A percentile compares a stretch with the other conserved stretches of the same genome.
These are phyloP conservation scores for Octodonta nipae DNA, from an alignment of 2,888 invertebrate species.

Conservation along the genomic window DNA sequence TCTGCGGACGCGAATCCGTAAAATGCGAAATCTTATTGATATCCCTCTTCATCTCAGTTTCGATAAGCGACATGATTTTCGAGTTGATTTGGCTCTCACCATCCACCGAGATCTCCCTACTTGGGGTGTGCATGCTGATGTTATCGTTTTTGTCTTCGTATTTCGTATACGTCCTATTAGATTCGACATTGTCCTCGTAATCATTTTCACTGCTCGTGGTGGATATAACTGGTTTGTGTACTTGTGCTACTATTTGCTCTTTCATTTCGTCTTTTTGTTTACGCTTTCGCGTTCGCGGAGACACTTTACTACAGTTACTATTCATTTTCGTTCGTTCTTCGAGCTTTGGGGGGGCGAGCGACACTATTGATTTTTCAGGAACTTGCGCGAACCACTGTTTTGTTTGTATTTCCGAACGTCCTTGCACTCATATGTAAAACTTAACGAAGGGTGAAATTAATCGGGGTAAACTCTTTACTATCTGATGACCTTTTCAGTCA, in stretches of 20 bases:
- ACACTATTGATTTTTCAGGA: no score
- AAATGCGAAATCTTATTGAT: conserved; percentile 34
- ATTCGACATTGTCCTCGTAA: conserved; percentile 20
- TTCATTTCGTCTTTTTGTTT: conserved; percentile 31
- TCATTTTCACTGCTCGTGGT: conserved; percentile 27
- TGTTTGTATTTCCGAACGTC: conserved; percentile 1
- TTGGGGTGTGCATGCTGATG: conserved; percentile 28
- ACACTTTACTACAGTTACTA: conserved; percentile 4
- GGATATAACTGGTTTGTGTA: conserved; percentile 30
- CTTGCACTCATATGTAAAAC: background rate
- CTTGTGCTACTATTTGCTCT: conserved; percentile 33
- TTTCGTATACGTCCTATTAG: conserved; percentile 14
- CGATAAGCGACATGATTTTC: conserved; percentile 33
- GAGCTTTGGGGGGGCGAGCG: no score
- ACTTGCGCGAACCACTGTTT: background rate
- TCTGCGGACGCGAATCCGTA: conserved; percentile 35
- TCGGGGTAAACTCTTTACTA: no score
- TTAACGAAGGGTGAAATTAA: no score
- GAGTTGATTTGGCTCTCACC: conserved; percentile 45
- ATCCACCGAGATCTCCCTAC: conserved; percentile 37
- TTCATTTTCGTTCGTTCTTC: no score
- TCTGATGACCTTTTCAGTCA: no score
- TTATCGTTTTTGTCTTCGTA: conserved; percentile 27
- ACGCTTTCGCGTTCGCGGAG: conserved; percentile 26
- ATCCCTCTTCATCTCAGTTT: conserved; percentile 34